Evolutionary conservation across 2,888 invertebrate species (phyloP).

Genomic region (Nesidiocoris tenuis): DNA sequence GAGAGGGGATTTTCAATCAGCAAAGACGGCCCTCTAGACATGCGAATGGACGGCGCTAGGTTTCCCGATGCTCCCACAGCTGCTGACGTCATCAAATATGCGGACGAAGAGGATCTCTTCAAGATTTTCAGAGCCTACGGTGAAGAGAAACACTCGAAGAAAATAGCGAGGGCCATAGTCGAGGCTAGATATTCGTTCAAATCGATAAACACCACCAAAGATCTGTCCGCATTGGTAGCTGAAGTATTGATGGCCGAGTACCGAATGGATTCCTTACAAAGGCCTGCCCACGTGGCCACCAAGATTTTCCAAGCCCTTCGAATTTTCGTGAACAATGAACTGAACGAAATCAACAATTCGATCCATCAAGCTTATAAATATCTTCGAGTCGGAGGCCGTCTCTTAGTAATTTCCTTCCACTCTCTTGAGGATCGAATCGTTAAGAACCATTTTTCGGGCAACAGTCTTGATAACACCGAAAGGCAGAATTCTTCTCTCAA

Average conservation of each 20-base stretch:
- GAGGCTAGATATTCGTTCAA: conserved; percentile 73
- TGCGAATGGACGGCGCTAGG: conserved; percentile 87
- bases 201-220: conserved; percentile 76
- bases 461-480: conserved; percentile 27
- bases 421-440: conserved; percentile 92
- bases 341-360: conserved; percentile 91
- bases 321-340: conserved; percentile 94
- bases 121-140: conserved; percentile 89
- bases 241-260: conserved; percentile 58
- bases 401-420: conserved; percentile 86
- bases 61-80: conserved; percentile 75
- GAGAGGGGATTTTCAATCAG: conserved; percentile 83
- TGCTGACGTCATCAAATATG: conserved; percentile 78
- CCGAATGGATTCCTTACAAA: conserved; percentile 70
- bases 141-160: conserved; percentile 81
- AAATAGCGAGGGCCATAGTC: conserved; percentile 82
- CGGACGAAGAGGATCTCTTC: conserved; percentile 74
- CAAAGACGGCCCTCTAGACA: conserved; percentile 85
- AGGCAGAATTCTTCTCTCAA: conserved; percentile 2
- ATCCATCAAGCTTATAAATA: conserved; percentile 74
- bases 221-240: conserved; percentile 72
- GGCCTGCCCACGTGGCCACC: conserved; percentile 79
- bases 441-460: conserved; percentile 71
- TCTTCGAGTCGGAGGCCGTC: conserved; percentile 73
- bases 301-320: conserved; percentile 91